Evolutionary conservation across 2,113 vertebrate species (phyloP).

Genomic region (Neotoma lepida): DNA sequence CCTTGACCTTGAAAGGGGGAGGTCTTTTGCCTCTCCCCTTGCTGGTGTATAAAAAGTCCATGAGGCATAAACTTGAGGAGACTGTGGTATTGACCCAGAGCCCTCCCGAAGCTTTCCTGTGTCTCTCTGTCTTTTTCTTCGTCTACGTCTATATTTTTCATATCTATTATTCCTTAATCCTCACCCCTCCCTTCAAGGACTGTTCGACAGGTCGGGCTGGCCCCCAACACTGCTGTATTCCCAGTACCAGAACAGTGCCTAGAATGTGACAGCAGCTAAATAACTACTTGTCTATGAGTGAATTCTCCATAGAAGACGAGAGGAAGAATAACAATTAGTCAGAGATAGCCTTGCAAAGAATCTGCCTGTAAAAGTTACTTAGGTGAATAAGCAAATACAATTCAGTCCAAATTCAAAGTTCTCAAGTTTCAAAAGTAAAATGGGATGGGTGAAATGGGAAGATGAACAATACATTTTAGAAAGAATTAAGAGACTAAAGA

Average conservation of each 20-base stretch:
- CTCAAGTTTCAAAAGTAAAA: conserved; percentile 51
- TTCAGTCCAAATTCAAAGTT: conserved; percentile 37
- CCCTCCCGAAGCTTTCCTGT: no score
- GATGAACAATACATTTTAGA: background rate
- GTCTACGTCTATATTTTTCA: no score
- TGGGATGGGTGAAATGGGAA: background rate
- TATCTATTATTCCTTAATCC: no score
- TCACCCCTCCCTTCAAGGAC: no score
- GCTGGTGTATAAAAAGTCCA: no score
- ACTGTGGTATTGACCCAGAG: no score
- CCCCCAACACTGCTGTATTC: no score
- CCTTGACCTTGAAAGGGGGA: no score
- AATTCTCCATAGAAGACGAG: conserved; percentile 48
- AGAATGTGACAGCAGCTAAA: background rate
- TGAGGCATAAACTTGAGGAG: no score
- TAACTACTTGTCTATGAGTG: conserved; percentile 26
- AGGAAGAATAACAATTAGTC: conserved; percentile 31
- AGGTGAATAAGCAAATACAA: background rate
- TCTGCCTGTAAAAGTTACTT: conserved; percentile 2
- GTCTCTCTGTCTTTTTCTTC: no score
- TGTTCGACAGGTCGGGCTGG: no score
- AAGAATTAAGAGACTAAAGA: conserved; percentile 53
- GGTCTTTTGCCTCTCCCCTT: no score
- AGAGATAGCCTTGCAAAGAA: background rate
- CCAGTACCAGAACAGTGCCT: background rate